Conservation (phyloP, 2,797 vertebrate genomes). For the Aythya fuligula region DNA sequence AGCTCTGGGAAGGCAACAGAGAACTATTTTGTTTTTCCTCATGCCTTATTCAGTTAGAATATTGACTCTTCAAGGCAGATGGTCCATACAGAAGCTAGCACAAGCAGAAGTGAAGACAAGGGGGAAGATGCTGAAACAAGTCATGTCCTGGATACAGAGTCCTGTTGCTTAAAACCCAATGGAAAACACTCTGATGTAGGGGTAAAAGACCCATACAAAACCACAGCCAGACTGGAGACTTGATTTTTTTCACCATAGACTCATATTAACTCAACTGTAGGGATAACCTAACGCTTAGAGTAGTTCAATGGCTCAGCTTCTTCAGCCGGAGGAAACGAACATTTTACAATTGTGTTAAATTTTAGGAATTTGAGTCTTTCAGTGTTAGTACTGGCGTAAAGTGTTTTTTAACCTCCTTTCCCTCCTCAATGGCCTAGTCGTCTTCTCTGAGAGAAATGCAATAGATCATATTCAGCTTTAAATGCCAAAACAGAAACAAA, state of each 20-base stretch:
- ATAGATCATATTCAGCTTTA: background rate
- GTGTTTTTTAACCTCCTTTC: background rate
- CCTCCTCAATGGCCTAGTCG: background rate
- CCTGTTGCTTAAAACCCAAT: accelerated
- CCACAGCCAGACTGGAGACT: accelerated
- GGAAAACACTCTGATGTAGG: background rate
- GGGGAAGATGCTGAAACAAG: background rate
- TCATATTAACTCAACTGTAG: background rate
- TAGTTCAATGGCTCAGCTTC: accelerated
- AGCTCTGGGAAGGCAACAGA: background rate
- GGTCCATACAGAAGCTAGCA: accelerated
- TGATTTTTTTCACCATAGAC: background rate
- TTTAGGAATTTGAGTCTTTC: background rate
- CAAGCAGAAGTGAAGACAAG: background rate
- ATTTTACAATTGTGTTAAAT: accelerated
- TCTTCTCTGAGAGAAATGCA: background rate
- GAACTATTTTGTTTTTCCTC: background rate
- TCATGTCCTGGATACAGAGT: background rate
- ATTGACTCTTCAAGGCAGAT: background rate
- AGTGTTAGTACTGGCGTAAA: background rate
- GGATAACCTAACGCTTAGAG: background rate
- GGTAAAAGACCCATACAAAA: background rate
- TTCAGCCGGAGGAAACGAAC: accelerated
- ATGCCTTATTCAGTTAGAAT: background rate
- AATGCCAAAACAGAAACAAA: background rate